phyloP scores from a whole-genome alignment of 2,888 invertebrate species.

The Euzetes globulus region DNA sequence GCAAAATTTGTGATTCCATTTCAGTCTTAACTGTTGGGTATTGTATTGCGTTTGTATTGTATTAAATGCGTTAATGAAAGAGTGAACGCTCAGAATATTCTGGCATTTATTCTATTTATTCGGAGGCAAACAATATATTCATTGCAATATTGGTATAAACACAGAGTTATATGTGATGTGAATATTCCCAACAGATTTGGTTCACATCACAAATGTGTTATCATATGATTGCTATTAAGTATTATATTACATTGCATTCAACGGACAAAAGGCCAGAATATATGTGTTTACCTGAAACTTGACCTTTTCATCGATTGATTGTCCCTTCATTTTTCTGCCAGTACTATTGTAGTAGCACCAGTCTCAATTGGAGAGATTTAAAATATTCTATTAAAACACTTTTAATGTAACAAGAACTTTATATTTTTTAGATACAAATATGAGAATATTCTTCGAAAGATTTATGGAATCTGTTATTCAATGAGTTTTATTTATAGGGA shows the following conservation, averaged over 20 bases:
- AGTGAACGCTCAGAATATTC: background rate
- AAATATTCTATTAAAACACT: no score
- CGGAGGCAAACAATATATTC: background rate
- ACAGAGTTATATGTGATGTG: slow-evolving; percentile 21
- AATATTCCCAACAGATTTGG: slow-evolving; percentile 26
- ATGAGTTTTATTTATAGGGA: background rate
- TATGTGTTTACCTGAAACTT: slow-evolving; percentile 28
- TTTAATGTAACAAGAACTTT: no score
- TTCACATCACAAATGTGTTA: slow-evolving; percentile 26
- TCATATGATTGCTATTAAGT: slow-evolving; percentile 28
- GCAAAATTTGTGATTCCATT: no score
- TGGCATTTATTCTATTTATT: background rate
- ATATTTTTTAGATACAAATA: no score
- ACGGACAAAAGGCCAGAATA: slow-evolving; percentile 7
- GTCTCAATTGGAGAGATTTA: no score
- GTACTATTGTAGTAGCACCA: background rate
- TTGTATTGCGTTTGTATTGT: background rate
- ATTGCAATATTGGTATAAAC: background rate
- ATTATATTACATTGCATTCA: slow-evolving; percentile 13
- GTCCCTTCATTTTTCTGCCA: background rate
- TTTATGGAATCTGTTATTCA: background rate
- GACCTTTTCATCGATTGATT: slow-evolving; percentile 18
- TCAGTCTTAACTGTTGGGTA: background rate
- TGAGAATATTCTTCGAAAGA: no score
- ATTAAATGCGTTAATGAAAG: background rate